Percentiles rank a stretch among this genome's conserved stretches.
phyloP scores from a whole-genome alignment of 2,113 vertebrate genomes.

The Pongo pygmaeus region DNA sequence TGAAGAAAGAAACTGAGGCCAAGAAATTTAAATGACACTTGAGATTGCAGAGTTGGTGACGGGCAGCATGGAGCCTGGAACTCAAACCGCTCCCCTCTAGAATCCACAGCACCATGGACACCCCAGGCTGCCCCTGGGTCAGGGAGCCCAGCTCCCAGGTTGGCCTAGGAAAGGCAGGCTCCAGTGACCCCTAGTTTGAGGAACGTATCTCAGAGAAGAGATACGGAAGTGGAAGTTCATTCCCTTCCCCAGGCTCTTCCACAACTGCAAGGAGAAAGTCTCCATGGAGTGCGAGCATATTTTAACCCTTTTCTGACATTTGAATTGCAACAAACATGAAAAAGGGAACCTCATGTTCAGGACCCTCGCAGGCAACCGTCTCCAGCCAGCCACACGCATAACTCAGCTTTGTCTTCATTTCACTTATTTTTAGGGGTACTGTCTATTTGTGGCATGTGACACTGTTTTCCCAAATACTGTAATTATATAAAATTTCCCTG shows the following conservation, averaged over 20 bases:
- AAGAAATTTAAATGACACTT: not conserved
- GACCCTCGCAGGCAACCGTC: fast-evolving
- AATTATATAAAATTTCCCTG: not conserved
- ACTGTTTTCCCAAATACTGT: not conserved
- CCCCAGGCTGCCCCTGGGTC: fast-evolving
- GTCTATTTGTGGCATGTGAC: fast-evolving
- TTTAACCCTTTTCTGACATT: not conserved
- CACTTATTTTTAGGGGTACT: not conserved
- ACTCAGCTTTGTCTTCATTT: not conserved
- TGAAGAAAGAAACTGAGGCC: not conserved
- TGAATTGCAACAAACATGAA: fast-evolving
- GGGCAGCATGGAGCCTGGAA: no score
- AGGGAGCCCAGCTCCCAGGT: not conserved
- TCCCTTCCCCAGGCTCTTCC: fast-evolving
- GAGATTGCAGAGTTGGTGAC: not conserved
- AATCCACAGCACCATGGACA: no score
- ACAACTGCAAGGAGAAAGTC: not conserved
- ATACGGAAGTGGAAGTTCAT: not conserved
- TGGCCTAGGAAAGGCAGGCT: fast-evolving
- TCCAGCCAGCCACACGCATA: not conserved
- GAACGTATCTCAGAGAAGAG: fast-evolving
- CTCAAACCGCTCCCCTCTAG: not conserved
- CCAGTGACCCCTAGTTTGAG: fast-evolving
- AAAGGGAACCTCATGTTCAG: not conserved
- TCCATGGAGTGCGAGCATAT: fast-evolving